A percentile compares a stretch with the other conserved stretches of the same genome.
Evolutionary conservation across 2,888 invertebrate species (phyloP).

Genomic region (Schizaphis graminum): DNA sequence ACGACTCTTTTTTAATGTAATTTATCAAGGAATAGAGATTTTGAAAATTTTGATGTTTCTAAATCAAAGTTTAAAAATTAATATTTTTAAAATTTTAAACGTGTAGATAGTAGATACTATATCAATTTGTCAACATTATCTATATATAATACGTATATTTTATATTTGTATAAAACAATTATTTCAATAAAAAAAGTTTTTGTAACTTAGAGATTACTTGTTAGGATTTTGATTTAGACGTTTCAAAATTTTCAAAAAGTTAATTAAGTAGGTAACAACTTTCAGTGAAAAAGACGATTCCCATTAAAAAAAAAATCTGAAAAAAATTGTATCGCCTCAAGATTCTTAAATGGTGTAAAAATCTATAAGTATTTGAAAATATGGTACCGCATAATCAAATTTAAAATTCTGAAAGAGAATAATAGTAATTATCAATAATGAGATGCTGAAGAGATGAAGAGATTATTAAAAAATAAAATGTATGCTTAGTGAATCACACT

Average conservation of each 20-base stretch:
- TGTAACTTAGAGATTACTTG: background rate
- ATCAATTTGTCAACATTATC: background rate
- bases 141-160: background rate
- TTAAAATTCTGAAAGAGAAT: background rate
- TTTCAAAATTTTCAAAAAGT: background rate
- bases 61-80: background rate
- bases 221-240: background rate
- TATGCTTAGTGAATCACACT: background rate
- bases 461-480: background rate
- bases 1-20: background rate
- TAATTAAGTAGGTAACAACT: background rate
- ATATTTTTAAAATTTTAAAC: background rate
- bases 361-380: background rate
- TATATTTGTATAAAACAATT: background rate
- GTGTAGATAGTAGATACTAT: background rate
- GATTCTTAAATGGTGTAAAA: background rate
- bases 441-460: background rate
- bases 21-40: background rate
- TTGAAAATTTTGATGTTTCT: background rate
- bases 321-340: background rate
- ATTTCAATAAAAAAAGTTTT: background rate
- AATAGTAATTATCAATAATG: too few species aligned
- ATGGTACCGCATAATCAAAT: background rate
- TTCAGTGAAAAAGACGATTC: background rate
- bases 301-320: background rate